Conservation (phyloP, 1,140 invertebrate genomes). For the Temnothorax nylanderi region DNA sequence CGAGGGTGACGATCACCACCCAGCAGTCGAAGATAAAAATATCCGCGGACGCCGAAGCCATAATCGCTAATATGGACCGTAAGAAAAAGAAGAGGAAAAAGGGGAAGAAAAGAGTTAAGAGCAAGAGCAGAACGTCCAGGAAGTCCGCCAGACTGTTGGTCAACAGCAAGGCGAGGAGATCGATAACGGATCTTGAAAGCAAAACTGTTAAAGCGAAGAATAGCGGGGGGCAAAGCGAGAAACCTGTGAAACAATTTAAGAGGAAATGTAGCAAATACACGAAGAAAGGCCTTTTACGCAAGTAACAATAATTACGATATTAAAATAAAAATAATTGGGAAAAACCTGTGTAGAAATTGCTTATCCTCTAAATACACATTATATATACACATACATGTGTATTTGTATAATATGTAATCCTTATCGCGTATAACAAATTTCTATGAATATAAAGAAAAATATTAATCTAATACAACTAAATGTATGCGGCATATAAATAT, state of each 20-base stretch:
- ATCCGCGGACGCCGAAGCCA: constrained; percentile 81
- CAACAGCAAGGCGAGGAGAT: constrained; percentile 66
- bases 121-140: constrained; percentile 63
- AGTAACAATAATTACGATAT: constrained; percentile 27
- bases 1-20: constrained; percentile 73
- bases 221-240: constrained; percentile 41
- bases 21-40: constrained; percentile 76
- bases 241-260: constrained; percentile 73
- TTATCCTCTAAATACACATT: not conserved
- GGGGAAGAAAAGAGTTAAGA: constrained; percentile 70
- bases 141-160: constrained; percentile 68
- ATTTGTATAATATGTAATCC: constrained; percentile 8
- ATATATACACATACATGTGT: not conserved
- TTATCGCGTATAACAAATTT: not conserved
- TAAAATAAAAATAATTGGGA: not conserved
- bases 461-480: constrained; percentile 24
- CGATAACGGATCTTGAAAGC: constrained; percentile 50
- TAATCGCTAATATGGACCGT: constrained; percentile 78
- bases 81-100: constrained; percentile 69
- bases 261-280: constrained; percentile 80
- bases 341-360: not conserved
- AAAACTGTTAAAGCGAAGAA: constrained; percentile 38
- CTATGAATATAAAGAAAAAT: constrained; percentile 16
- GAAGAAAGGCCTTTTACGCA: constrained; percentile 68
- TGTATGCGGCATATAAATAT: not conserved